phyloP scores from a whole-genome alignment of 2,888 invertebrate species.

The Hipparchia sbordonii region DNA sequence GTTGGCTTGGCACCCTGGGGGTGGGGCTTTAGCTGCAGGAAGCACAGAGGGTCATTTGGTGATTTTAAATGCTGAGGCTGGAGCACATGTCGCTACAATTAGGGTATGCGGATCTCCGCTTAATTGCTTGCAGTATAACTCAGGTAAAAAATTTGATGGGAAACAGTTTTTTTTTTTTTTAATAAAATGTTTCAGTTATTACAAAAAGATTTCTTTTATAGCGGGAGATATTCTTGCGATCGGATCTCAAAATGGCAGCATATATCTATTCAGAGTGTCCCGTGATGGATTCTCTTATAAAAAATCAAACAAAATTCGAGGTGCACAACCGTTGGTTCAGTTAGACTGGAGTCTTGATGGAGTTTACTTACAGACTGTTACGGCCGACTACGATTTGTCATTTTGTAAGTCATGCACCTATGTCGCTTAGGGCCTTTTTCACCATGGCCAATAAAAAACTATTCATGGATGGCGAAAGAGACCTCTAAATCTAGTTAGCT shows the following conservation, averaged over 20 bases:
- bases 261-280: slow-evolving; percentile 88
- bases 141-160: slow-evolving; percentile 79
- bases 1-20: slow-evolving; percentile 93
- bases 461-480: background rate
- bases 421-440: too few species aligned
- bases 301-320: slow-evolving; percentile 93
- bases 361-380: slow-evolving; percentile 93
- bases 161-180: background rate
- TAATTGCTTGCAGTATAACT: slow-evolving; percentile 93
- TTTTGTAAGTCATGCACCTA: slow-evolving; percentile 86
- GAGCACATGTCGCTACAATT: slow-evolving; percentile 91
- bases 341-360: slow-evolving; percentile 96
- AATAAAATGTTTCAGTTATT: background rate
- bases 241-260: slow-evolving; percentile 94
- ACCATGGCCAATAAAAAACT: too few species aligned
- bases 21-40: slow-evolving; percentile 93
- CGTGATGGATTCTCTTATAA: slow-evolving; percentile 95
- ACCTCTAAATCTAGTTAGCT: background rate
- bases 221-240: slow-evolving; percentile 94
- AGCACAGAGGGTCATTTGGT: slow-evolving; percentile 95
- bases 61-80: slow-evolving; percentile 93
- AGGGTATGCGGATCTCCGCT: slow-evolving; percentile 94
- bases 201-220: slow-evolving; percentile 59
- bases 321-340: slow-evolving; percentile 92
- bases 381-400: slow-evolving; percentile 93